Percentiles rank a stretch among this genome's conserved stretches.
These are phyloP conservation scores for Pseudomyrmex gracilis DNA, from an alignment of 1,140 invertebrate species.

Conservation along the genomic window DNA sequence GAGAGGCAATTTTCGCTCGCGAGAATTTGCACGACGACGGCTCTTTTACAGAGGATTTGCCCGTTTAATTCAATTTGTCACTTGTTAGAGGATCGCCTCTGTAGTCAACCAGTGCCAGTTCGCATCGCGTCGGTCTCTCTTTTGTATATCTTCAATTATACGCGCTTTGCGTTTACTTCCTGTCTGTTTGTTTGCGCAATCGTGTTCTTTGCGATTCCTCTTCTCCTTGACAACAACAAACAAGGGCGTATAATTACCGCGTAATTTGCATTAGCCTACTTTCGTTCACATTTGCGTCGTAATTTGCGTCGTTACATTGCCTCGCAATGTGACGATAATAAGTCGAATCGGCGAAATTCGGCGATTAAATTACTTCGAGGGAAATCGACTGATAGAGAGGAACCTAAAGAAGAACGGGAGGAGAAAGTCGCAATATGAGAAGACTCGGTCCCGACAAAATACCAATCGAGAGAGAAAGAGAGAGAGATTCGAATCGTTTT, in stretches of 20 bases:
- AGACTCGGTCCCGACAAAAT: too few relatives aligned
- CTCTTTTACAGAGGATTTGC: constrained; percentile 22
- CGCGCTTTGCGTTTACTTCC: background rate
- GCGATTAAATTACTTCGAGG: background rate
- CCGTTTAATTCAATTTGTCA: constrained; percentile 47
- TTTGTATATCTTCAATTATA: constrained; percentile 41
- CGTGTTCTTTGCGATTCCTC: background rate
- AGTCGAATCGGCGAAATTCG: background rate
- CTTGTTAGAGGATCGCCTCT: background rate
- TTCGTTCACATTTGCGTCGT: constrained; percentile 6
- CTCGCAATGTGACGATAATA: background rate
- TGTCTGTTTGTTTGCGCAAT: background rate
- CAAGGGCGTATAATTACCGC: background rate
- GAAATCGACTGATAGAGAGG: background rate
- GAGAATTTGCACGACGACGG: constrained; percentile 29
- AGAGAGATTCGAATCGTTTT: too few relatives aligned
- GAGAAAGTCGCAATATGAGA: too few relatives aligned
- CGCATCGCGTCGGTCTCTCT: constrained; percentile 22
- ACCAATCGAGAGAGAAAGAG: too few relatives aligned
- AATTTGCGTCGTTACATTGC: background rate
- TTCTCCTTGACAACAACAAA: background rate
- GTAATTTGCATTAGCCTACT: constrained; percentile 45
- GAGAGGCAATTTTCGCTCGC: constrained; percentile 9
- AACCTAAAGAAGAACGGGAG: background rate
- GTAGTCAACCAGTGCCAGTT: background rate